Percentiles rank a stretch among this genome's conserved stretches.
Evolutionary conservation across 2,797 vertebrate species (phyloP).

Genomic region (Sphenopsis melanotis): DNA sequence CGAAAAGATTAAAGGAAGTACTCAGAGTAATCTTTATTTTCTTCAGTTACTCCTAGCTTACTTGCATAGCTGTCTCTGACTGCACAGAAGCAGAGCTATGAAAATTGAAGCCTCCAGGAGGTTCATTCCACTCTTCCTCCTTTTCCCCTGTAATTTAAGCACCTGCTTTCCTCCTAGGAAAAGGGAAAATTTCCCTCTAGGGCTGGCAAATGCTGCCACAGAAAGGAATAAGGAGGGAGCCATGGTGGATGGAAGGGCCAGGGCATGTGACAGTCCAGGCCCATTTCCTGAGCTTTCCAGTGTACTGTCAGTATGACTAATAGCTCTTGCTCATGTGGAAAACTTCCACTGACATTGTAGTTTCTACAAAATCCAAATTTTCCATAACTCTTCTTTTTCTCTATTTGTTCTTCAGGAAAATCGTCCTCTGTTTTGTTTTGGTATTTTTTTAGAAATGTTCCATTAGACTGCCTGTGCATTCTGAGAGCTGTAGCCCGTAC

Average conservation of each 20-base stretch:
- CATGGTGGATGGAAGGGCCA: background rate
- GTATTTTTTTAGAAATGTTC: background rate
- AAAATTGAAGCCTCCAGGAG: conserved; percentile 28
- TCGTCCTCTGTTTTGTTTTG: background rate
- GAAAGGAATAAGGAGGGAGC: background rate
- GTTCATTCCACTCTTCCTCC: background rate
- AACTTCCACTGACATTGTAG: background rate
- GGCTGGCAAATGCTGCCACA: background rate
- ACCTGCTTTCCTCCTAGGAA: background rate
- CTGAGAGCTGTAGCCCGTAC: background rate
- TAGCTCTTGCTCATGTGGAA: background rate
- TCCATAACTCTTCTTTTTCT: background rate
- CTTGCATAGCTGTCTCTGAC: background rate
- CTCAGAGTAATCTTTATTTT: background rate
- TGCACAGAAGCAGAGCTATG: background rate
- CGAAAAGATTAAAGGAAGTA: conserved; percentile 24
- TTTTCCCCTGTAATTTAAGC: background rate
- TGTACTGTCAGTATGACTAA: background rate
- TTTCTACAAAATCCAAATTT: background rate
- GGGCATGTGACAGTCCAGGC: background rate
- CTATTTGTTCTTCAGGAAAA: background rate
- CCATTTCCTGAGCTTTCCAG: background rate
- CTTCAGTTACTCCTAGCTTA: background rate
- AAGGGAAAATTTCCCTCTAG: background rate
- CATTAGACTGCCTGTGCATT: background rate